Evolutionary conservation across 2,113 vertebrate species (phyloP), one percentile per base, ranked within the genome.

Genomic region (Zeus faber): DNA sequence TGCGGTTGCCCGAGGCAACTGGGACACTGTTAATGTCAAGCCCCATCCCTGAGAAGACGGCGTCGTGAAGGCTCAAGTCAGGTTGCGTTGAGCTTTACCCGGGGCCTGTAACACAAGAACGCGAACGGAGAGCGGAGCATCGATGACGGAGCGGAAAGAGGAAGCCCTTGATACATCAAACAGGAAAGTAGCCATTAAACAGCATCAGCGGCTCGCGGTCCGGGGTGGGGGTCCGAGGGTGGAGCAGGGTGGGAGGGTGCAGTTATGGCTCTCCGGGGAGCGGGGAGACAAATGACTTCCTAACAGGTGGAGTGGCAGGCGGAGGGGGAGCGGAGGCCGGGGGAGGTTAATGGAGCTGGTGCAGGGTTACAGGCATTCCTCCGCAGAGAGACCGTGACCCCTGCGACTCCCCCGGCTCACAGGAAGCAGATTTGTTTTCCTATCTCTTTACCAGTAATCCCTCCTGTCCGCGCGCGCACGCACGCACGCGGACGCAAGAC

Each of bases 211-310:
- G 10, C 45, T 64, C 50, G 58, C 58, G 51, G 61, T 56, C 58
- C 46, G 54, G 2, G 18, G 14, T n/a, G 17, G 37, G 35, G n/a
- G n/a, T n/a, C n/a, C n/a, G 33, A 35, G 14, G 2, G 33, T 14
- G n/a, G 11, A 37, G 33, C 13, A 37, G 33, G 56, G 52, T 50
- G 48, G 48, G 53, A 53, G 37, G 37, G 68, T 64, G 59, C 37
- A 52, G 64, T 62, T 55, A 56, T 55, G 35, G 35, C 44, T 59
- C 70, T 68, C 53, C 23, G 25, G 66, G 65, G 71, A 79, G 27
- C 49, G 56, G 16, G 46, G 53, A 76, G 72, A 82, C 80, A 52
- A 86, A 84, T 79, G 74, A 77, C 79, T 85, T 81, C 79, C 70
- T 76, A 79, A 77, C 85, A 85, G 85, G 82, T 85, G 78, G 26